phyloP scores from a whole-genome alignment of 1,140 invertebrate genomes.

The Drosophila orosa region DNA sequence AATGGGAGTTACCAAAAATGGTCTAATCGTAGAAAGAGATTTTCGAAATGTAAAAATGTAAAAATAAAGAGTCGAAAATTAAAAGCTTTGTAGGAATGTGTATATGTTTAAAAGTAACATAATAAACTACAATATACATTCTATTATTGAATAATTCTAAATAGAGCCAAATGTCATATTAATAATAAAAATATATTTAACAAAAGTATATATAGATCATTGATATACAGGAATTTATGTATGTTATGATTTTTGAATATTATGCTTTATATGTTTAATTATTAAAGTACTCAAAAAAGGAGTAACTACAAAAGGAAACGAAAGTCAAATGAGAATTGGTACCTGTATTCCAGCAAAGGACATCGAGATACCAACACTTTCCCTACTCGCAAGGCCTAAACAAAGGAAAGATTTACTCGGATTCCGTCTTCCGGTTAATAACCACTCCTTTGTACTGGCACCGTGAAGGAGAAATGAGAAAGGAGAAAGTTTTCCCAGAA shows the following conservation, averaged over 20 bases:
- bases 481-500: slow-evolving; percentile 54
- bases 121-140: too few relatives aligned
- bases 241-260: too few relatives aligned
- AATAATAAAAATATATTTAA: too few relatives aligned
- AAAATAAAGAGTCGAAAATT: too few relatives aligned
- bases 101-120: too few relatives aligned
- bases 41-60: neutral
- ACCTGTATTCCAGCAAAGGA: slow-evolving; percentile 25
- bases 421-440: slow-evolving; percentile 40
- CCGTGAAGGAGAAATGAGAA: slow-evolving; percentile 41
- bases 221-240: too few relatives aligned
- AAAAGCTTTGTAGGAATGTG: too few relatives aligned
- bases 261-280: neutral
- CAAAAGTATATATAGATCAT: too few relatives aligned
- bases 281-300: neutral
- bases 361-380: slow-evolving; percentile 29
- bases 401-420: slow-evolving; percentile 32
- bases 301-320: too few relatives aligned
- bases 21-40: neutral
- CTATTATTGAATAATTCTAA: too few relatives aligned
- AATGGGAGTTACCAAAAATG: neutral
- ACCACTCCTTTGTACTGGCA: slow-evolving; percentile 27
- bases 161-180: too few relatives aligned
- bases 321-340: slow-evolving; percentile 35
- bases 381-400: slow-evolving; percentile 19